These are phyloP conservation scores for Drosophila sucinea DNA, from an alignment of 1,140 invertebrate species.

Conservation along the genomic window DNA sequence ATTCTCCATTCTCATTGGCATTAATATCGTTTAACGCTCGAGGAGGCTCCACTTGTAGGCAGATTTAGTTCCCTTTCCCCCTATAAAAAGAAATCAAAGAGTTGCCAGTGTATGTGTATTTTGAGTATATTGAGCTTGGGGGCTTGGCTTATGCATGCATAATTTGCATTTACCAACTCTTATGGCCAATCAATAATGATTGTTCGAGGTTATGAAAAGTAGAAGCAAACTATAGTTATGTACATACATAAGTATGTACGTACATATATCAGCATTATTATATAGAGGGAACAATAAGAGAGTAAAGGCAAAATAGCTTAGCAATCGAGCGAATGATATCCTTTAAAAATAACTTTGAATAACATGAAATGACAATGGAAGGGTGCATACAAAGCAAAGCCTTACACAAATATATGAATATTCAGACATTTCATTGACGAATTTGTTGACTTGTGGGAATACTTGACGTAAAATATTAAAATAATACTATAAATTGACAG, in stretches of 20 bases:
- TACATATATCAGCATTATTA: not conserved
- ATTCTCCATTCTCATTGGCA: constrained; percentile 14
- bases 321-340: constrained; percentile 45
- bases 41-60: constrained; percentile 17
- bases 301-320: constrained; percentile 27
- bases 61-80: constrained; percentile 33
- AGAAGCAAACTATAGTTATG: not conserved
- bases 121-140: not conserved
- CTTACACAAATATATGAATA: not conserved
- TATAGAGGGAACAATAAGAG: constrained; percentile 34
- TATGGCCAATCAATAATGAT: constrained; percentile 62
- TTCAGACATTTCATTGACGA: not conserved
- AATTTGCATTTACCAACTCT: constrained; percentile 47
- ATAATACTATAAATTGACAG: too few species aligned
- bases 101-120: constrained; percentile 33
- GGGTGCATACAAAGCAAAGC: not conserved
- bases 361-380: constrained; percentile 24
- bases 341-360: not conserved
- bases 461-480: too few species aligned
- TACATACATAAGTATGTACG: not conserved
- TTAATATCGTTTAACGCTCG: constrained; percentile 61
- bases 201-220: constrained; percentile 56
- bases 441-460: not conserved
- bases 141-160: constrained; percentile 52
- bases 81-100: constrained; percentile 41